Base-by-base conservation (phyloP, 2,113 vertebrate species). In the Corvus moneduloides region DNA sequence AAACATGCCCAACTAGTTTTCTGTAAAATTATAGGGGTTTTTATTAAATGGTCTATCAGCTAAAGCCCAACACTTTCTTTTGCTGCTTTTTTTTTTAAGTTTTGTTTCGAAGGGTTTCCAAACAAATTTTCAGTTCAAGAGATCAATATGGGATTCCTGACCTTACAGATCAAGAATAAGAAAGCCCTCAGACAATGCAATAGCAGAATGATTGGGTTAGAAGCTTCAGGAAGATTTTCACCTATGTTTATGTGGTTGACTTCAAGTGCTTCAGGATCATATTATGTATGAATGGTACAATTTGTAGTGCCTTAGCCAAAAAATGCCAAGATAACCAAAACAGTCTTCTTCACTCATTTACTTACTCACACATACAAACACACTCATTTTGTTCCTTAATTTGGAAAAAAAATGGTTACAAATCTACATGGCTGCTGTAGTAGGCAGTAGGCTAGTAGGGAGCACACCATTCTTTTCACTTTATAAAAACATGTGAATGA, bases 11-110 rank as follows among this genome's bases (percentile, higher is more conserved):
- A 78, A 2, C 2, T 48, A 48, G 4, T 61, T 86, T 88, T 58
- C 17, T 71, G 20, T 32, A 54, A 66, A 84, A 79, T 28, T 72
- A 22, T 13, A 26, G 0, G 1, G 4, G 39, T 49, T n/a, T 73
- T 5, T 46, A 4, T 64, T 19, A 64, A 81, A 67, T 8, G 11
- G 2, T 17, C 4, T 82, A 6, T n/a, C 43, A 9, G 7, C 7
- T 83, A 71, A 87, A 78, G 5, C 1, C 3, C 11, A 66, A 37
- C 1, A 15, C 2, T 28, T 68, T 32, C 2, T 7, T 35, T 14
- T 24, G 3, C 2, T 33, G 3, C 7, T 2, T 35, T 32, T n/a
- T 16, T 11, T 4, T 23, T 9, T 35, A 33, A 6, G 14, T 19
- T 83, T 64, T 48, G 16, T 35, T 62, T 74, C 5, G 6, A 52